Evolutionary conservation across 2,888 invertebrate species (phyloP).

Genomic region (Orthosia gracilis): DNA sequence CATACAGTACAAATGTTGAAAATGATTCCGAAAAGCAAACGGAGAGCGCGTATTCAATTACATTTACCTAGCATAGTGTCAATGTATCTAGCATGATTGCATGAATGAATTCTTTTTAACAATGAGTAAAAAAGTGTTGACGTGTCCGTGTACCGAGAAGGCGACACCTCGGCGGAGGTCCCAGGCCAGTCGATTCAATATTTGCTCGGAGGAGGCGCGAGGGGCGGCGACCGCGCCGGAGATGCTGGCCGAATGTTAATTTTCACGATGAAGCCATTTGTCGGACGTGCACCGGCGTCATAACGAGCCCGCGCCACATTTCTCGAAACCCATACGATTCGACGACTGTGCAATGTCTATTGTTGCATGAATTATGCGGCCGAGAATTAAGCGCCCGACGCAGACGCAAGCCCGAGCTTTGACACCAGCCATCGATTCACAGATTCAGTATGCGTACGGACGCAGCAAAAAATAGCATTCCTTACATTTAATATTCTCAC

Average conservation of each 20-base stretch:
- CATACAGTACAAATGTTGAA: constrained; percentile 20
- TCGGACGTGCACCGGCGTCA: constrained; percentile 82
- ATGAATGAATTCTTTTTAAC: constrained; percentile 74
- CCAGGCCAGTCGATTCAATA: constrained; percentile 81
- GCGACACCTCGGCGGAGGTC: constrained; percentile 86
- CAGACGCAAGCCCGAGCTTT: constrained; percentile 69
- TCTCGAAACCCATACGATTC: constrained; percentile 84
- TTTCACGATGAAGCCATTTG: constrained; percentile 88
- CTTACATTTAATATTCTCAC: constrained; percentile 68
- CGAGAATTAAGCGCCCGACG: constrained; percentile 72
- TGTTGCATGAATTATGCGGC: constrained; percentile 84
- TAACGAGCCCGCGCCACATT: constrained; percentile 83
- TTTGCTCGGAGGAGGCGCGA: constrained; percentile 79
- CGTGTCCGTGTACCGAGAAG: constrained; percentile 76
- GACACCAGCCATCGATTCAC: constrained; percentile 69
- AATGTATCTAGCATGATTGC: constrained; percentile 66
- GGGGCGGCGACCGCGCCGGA: constrained; percentile 66
- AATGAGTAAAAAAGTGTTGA: constrained; percentile 74
- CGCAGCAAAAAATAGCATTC: constrained; percentile 71
- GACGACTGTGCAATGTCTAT: constrained; percentile 81
- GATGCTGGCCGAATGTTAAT: constrained; percentile 89
- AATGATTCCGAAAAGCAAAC: constrained; percentile 39
- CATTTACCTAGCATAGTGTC: constrained; percentile 60
- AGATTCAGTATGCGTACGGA: constrained; percentile 72
- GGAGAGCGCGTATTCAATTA: constrained; percentile 39